Conservation (phyloP, 2,113 vertebrate species). For the Zingel zingel region DNA sequence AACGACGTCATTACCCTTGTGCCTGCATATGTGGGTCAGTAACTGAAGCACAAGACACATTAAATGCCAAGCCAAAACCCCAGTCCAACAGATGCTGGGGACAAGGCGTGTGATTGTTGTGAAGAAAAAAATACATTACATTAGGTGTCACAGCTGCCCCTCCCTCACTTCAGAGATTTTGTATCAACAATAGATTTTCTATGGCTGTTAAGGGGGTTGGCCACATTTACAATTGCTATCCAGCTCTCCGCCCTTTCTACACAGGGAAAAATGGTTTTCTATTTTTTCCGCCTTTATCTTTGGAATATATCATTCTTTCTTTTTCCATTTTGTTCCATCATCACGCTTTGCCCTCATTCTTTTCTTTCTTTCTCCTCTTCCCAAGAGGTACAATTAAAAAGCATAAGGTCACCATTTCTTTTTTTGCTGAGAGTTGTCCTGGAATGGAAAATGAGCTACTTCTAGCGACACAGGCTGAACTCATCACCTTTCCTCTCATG, state of each 20-base stretch:
- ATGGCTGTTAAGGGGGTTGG: constrained; percentile 69
- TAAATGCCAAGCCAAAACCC: constrained; percentile 40
- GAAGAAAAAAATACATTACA: constrained; percentile 41
- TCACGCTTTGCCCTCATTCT: constrained; percentile 33
- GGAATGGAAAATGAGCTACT: constrained; percentile 65
- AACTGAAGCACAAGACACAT: constrained; percentile 48
- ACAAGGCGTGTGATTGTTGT: constrained; percentile 54
- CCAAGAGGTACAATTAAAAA: constrained; percentile 76
- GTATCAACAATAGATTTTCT: constrained; percentile 70
- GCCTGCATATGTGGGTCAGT: constrained; percentile 70
- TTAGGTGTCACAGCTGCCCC: constrained; percentile 54
- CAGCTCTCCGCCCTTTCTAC: constrained; percentile 34
- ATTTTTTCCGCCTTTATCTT: constrained; percentile 42
- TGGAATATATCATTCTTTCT: constrained; percentile 52
- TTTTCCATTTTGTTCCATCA: constrained; percentile 26
- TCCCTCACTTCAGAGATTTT: constrained; percentile 50
- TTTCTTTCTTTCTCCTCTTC: constrained; percentile 31
- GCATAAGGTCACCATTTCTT: constrained; percentile 60
- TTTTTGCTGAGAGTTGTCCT: constrained; percentile 38
- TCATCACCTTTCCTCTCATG: constrained; percentile 27
- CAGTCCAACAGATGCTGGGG: constrained; percentile 54
- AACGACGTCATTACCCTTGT: constrained; percentile 62
- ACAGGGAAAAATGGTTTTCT: constrained; percentile 21
- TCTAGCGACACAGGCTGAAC: constrained; percentile 38
- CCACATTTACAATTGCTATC: constrained; percentile 59